Base-by-base conservation (phyloP, 2,113 vertebrate species). In the Cyphomyrus discorhynchus region DNA sequence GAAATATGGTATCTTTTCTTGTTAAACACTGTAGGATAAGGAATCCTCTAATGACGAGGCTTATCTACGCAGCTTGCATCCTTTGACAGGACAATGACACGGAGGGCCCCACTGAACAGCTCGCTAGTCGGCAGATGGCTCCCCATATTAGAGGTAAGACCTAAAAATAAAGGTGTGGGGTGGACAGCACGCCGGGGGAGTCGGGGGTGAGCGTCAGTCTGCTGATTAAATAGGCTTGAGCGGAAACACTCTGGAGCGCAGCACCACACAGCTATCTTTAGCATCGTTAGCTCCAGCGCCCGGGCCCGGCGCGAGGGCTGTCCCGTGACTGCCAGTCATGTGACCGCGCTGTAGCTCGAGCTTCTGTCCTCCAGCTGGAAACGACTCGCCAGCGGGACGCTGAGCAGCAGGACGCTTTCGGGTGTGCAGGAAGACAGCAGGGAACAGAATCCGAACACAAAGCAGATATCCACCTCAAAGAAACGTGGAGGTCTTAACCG, bases 401-500 rank as follows among this genome's bases (percentile, higher is more conserved):
- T 0, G 62, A 13, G n/a, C 62, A 10, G 9, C 10, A 31, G n/a
- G 62, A 3, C 10, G n/a, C n/a, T 31, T 70, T 70, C n/a, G 62
- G 62, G 6, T 70, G 62, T 27, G 3, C 27, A 13, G 62, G 27
- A 70, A 70, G n/a, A 27, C 9, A 3, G 62, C 13, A 77, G 74
- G 5, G 35, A 77, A 39, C 13, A 42, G 13, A 39, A 80, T 17
- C 15, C 31, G 11, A 70, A 49, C 5, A 77, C n/a, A 31, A 35
- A 88, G 15, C 46, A 31, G 31, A 82, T 24, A 62, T n/a, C 56
- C 24, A 62, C 56, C 56, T 7, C 21, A 62, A 62, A n/a, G 56
- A 62, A 53, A 82, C 70, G 17, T 17, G 46, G 24, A 80, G 35
- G 5, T 84, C 53, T 92, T 91, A 91, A 93, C 92, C 90, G 88